Evolutionary conservation across 2,797 vertebrate genomes (phyloP).

Genomic region (Heterohyrax brucei): DNA sequence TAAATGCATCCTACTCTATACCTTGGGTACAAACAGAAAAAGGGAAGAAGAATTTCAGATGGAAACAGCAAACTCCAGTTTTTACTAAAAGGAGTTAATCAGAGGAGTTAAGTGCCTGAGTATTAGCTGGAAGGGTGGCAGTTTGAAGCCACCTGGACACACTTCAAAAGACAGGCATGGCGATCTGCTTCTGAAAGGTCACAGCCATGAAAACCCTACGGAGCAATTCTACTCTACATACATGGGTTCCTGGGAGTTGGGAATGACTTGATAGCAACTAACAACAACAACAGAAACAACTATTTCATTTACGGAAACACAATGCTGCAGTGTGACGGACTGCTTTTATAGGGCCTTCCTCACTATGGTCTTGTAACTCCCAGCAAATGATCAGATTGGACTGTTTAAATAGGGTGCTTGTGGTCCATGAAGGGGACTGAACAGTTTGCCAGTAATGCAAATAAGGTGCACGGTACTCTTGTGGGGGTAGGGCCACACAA

Average conservation of each 20-base stretch:
- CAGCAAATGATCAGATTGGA: not conserved
- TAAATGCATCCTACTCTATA: not conserved
- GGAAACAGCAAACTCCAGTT: conserved; percentile 28
- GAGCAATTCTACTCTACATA: not conserved
- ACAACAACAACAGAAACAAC: not conserved
- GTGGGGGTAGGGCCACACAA: not conserved
- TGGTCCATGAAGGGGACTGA: not conserved
- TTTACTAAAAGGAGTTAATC: not conserved
- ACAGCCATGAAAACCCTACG: not conserved
- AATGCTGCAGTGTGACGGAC: not conserved
- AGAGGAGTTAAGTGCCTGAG: not conserved
- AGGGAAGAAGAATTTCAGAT: not conserved
- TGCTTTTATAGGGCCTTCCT: not conserved
- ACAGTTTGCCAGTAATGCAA: not conserved
- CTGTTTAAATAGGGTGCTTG: too few species aligned
- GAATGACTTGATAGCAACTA: not conserved
- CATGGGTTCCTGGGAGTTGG: not conserved
- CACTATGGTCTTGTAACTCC: not conserved
- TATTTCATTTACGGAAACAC: not conserved
- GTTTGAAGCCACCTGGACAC: not conserved
- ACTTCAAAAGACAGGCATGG: not conserved
- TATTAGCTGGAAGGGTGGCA: not conserved
- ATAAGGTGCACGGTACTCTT: not conserved
- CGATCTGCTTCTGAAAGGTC: not conserved
- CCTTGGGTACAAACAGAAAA: not conserved